These are phyloP conservation scores for Melospiza melodia DNA, from an alignment of 2,113 vertebrate genomes.

Conservation along the genomic window DNA sequence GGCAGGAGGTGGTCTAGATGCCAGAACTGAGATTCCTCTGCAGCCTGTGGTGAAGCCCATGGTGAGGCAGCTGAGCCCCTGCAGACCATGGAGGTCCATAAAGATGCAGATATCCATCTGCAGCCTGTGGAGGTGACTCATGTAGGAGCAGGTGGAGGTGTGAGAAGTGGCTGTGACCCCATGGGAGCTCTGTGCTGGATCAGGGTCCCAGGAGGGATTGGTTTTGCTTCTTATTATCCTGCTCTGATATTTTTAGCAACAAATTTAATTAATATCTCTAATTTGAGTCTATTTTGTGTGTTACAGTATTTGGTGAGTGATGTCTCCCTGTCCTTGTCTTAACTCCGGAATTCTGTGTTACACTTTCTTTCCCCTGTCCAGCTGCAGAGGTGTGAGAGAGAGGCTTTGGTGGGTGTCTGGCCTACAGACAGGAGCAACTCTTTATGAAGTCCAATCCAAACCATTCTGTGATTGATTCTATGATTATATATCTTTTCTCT, in stretches of 20 bases:
- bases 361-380: neutral
- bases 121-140: neutral
- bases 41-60: no score
- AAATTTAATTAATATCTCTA: neutral
- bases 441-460: neutral
- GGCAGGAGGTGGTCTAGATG: no score
- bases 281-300: neutral
- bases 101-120: neutral
- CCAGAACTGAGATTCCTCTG: neutral
- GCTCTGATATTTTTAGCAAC: neutral
- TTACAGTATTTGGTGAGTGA: neutral
- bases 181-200: neutral
- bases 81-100: neutral
- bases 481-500: neutral
- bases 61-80: neutral
- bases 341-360: neutral
- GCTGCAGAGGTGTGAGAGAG: neutral
- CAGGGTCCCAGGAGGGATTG: neutral
- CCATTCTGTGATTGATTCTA: neutral
- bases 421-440: neutral
- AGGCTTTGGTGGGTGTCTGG: neutral
- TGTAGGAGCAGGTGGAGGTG: neutral
- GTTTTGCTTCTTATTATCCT: neutral
- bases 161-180: neutral
- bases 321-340: neutral